A percentile compares a stretch with the other conserved stretches of the same genome.
Evolutionary conservation across 30 jellyfish, hydroid and myxozoan genomes (phyloP).

Genomic region (Aurelia sp.): DNA sequence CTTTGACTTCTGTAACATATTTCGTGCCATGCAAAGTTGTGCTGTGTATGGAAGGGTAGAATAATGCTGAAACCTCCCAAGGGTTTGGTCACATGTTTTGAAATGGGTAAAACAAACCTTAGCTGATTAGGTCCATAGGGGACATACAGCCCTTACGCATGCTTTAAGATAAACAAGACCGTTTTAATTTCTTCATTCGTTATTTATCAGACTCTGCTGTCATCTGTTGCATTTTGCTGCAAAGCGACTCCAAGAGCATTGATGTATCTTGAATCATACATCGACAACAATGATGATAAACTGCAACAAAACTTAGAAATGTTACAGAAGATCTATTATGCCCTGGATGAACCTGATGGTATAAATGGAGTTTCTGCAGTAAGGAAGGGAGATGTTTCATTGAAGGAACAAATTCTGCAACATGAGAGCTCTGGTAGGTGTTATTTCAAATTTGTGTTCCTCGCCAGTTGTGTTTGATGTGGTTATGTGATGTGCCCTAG

Average conservation of each 20-base stretch:
- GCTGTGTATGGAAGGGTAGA: no score
- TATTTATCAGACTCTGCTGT: constrained; percentile 22
- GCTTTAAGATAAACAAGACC: no score
- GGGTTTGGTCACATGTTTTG: no score
- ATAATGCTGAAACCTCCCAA: no score
- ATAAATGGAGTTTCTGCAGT: constrained; percentile 89
- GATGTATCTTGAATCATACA: constrained; percentile 80
- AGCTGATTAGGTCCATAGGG: no score
- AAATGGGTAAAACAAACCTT: no score
- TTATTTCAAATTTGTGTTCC: no score
- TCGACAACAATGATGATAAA: constrained; percentile 36
- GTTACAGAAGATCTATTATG: constrained; percentile 73
- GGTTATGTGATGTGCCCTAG: no score
- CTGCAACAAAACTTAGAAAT: constrained; percentile 70
- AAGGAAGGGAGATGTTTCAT: constrained; percentile 61
- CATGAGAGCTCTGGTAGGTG: constrained; percentile 87
- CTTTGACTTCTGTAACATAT: no score
- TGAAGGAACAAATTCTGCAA: constrained; percentile 81
- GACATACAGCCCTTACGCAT: no score
- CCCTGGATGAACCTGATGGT: constrained; percentile 93
- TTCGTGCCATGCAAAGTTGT: no score
- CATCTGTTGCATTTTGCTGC: constrained; percentile 66
- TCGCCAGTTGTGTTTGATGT: no score
- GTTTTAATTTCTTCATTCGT: neutral
- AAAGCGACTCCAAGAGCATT: constrained; percentile 83